Evolutionary conservation across 2,113 vertebrate species (phyloP).

Genomic region (Ginglymostoma cirratum): DNA sequence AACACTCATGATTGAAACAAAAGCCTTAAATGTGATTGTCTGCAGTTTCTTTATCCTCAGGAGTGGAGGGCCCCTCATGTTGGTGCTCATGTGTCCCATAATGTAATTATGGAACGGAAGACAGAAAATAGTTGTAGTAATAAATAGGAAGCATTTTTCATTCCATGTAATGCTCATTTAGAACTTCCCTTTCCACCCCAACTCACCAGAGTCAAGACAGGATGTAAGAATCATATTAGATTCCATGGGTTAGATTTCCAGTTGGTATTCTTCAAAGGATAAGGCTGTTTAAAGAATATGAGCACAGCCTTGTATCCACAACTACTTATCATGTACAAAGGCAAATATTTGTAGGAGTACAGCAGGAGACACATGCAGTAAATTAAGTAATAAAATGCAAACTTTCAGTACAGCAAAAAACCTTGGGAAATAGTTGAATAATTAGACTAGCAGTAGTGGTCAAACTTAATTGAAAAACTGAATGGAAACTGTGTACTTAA

Average conservation of each 20-base stretch:
- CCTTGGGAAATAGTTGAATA: not conserved
- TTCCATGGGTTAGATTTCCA: not conserved
- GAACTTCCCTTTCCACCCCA: not conserved
- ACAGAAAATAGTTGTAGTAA: not conserved
- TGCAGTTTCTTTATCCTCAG: not conserved
- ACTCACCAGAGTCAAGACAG: not conserved
- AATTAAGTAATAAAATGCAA: not conserved
- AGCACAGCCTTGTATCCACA: not conserved
- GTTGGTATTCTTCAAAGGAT: not conserved
- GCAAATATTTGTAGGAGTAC: not conserved
- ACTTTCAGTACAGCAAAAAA: not conserved
- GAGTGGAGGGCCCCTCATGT: not conserved
- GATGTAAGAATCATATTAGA: not conserved
- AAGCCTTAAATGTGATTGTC: not conserved
- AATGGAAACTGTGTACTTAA: not conserved
- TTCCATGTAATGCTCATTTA: not conserved
- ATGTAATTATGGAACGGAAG: not conserved
- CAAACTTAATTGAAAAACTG: not conserved
- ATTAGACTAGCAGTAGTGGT: not conserved
- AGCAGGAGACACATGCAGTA: not conserved
- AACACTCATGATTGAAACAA: not conserved
- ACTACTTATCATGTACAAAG: not conserved
- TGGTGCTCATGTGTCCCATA: not conserved
- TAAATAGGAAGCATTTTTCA: constrained; percentile 6
- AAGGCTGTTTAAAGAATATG: not conserved